Base-by-base conservation (phyloP, 2,888 invertebrate genomes). In the Phyllotreta cruciferae region DNA sequence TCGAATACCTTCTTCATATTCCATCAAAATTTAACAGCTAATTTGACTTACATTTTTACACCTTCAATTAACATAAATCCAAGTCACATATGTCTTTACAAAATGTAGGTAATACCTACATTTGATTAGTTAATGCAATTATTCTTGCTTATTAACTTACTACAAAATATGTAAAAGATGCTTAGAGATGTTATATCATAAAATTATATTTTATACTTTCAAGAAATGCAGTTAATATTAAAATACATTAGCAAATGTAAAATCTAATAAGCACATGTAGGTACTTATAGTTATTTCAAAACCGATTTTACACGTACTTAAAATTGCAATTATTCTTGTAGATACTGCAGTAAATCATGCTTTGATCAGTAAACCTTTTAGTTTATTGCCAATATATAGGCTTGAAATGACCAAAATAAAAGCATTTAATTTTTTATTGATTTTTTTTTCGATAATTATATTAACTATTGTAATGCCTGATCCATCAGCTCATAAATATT, bases 391-490 rank as follows among this genome's bases (percentile, higher is more conserved):
- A 52, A 52, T 60, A 53, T 47, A 60, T 53, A 60, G 60, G 60
- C 60, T 52, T 60, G 60, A 60, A 60, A 60, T 60, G 53, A 60
- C 60, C 60, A 60, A 60, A 60, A 60, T 60, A 60, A 60, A 60
- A 60, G 52, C 60, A 44, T 52, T 60, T 52, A 60, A 58, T 41
- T 60, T 60, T 60, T 60, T 60, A 60, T 53, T 60, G 52, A 60
- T 60, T 60, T 60, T 60, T 58, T 52, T 24, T 24, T 24, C 24
- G 24, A 24, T 24, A 24, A 24, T 24, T 24, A 52, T 60, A 52
- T 52, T 50, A 60, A 53, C 60, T 60, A 60, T 60, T 60, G 60
- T 60, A 60, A 60, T 60, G 52, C 49, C 37, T 60, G 60, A 37
- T 52, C 60, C 60, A 60, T 34, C 36, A 37, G 52, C 52, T 52